Evolutionary conservation across 2,888 invertebrate genomes (phyloP).

Genomic region (Heliconius cydno): DNA sequence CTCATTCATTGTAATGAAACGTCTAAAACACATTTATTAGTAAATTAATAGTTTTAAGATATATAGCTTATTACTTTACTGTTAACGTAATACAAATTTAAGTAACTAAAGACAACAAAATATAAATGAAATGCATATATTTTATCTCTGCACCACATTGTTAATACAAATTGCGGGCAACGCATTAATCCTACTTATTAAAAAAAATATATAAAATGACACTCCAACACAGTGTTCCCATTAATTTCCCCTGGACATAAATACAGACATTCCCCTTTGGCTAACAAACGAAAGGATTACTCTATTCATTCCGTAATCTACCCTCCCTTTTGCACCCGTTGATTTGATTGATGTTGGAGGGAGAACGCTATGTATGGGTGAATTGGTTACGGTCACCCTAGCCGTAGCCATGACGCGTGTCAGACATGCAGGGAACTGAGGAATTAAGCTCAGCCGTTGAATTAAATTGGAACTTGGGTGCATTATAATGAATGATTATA

Average conservation of each 20-base stretch:
- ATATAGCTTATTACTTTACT: background rate
- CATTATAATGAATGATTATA: constrained; percentile 32
- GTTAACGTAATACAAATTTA: background rate
- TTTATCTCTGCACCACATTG: background rate
- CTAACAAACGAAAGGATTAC: constrained; percentile 45
- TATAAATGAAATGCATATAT: background rate
- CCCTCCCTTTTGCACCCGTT: constrained; percentile 34
- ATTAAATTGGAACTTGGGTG: constrained; percentile 24
- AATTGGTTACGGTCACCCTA: constrained; percentile 72
- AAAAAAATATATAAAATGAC: constrained; percentile 18
- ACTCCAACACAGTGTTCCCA: constrained; percentile 16
- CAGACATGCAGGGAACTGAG: constrained; percentile 52
- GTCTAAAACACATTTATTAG: background rate
- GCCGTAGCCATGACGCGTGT: constrained; percentile 72
- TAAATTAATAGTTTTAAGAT: background rate
- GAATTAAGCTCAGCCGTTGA: constrained; percentile 38
- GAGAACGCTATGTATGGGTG: constrained; percentile 63
- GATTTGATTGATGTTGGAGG: constrained; percentile 29
- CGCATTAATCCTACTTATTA: background rate
- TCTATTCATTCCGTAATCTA: constrained; percentile 44
- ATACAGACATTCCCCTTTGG: constrained; percentile 37
- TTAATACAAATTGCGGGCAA: background rate
- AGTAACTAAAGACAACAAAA: background rate
- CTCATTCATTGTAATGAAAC: constrained; percentile 29
- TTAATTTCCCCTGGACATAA: constrained; percentile 42